Base-by-base conservation (phyloP, 1,140 invertebrate species). In the Anthonomus grandis region DNA sequence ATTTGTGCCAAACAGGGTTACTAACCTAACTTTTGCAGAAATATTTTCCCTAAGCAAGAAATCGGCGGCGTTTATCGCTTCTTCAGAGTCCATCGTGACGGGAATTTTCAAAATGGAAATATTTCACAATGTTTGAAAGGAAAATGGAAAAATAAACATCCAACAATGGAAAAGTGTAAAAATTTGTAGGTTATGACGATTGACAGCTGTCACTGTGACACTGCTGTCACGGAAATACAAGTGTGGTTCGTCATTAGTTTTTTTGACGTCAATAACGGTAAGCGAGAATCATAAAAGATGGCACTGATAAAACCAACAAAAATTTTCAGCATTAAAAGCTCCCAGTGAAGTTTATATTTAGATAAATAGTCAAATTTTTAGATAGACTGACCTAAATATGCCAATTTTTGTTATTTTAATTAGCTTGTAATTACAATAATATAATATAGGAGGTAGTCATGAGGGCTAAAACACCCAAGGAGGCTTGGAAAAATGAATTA, bases 1-100 rank as follows among this genome's bases (percentile, higher is more conserved):
- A 15, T 4, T 41, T 9, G 23, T 10, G 3, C n/a, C 8, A 18
- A 37, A 55, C n/a, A n/a, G n/a, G n/a, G n/a, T n/a, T n/a, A n/a
- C 48, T 39, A 63, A 71, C 72, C 65, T 57, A 22, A 71, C 69
- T 68, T 71, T 72, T 15, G 65, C 66, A 39, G 66, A 61, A 9
- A 67, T 63, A 22, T 67, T 48, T 57, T 68, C 65, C 24, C 65
- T 63, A 2, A 74, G 57, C 22, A 74, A 69, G 38, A 70, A 68
- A 61, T 74, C 70, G 0, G 67, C 55, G 39, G 57, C 55, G 34
- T 64, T 67, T 17, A 70, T 65, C 18, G 63, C 63, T 25, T 64
- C 55, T 59, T 71, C 71, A 44, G 48, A 56, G 56, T 67, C 54
- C 70, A 73, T 73, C 41, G 19, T 63, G 23, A 3, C 0, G 8